Percentiles rank a stretch among this genome's conserved stretches.
Conservation (phyloP, 2,797 vertebrate species). For the Amphiprion clarkii region DNA sequence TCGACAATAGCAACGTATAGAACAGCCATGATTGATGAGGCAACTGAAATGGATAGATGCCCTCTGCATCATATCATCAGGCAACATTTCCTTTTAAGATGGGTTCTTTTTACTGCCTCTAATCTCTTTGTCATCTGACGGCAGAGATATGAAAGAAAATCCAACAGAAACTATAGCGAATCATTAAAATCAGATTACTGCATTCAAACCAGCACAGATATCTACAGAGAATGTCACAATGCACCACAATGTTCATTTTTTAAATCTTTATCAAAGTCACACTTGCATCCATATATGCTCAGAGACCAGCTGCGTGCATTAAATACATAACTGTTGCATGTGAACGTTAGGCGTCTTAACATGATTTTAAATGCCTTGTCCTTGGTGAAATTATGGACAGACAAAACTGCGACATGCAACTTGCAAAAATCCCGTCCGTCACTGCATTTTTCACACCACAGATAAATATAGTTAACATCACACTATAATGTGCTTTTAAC, state of each 20-base stretch:
- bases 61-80: conserved; percentile 24
- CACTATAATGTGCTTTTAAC: not conserved
- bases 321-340: too few species aligned
- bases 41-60: conserved; percentile 14
- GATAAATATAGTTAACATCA: not conserved
- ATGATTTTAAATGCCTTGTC: not conserved
- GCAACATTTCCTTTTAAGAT: conserved; percentile 37
- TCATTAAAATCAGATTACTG: conserved; percentile 29
- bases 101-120: conserved; percentile 12
- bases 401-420: not conserved
- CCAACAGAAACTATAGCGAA: conserved; percentile 25
- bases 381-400: not conserved
- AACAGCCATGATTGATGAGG: conserved; percentile 24
- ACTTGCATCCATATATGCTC: not conserved
- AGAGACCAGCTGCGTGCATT: not conserved
- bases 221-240: conserved; percentile 16
- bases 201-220: conserved; percentile 19
- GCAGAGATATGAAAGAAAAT: conserved; percentile 24
- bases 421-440: not conserved
- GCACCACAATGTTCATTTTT: conserved; percentile 13
- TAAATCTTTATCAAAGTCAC: conserved; percentile 6
- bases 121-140: conserved; percentile 12
- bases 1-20: not conserved
- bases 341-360: not conserved
- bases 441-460: conserved; percentile 1